Conservation (phyloP, 2,113 vertebrate genomes). For the Catharus bicknelli region DNA sequence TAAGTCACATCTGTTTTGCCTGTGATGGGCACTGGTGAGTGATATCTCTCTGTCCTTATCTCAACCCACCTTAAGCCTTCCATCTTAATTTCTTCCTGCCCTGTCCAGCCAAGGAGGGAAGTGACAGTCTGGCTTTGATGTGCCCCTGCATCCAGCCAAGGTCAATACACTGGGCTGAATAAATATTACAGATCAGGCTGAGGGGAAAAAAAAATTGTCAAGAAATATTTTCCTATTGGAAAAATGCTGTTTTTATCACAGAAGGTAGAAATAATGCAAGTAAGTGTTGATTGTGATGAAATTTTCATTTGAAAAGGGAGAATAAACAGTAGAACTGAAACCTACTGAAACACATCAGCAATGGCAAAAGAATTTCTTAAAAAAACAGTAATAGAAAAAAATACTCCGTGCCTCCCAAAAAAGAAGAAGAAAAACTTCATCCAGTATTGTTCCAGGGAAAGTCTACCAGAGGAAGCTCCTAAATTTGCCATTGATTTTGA, state of each 20-base stretch:
- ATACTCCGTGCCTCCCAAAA: not conserved
- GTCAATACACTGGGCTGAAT: not conserved
- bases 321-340: not conserved
- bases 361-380: not conserved
- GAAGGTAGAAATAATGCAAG: not conserved
- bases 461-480: not conserved
- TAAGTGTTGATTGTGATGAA: not conserved
- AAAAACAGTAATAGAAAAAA: not conserved
- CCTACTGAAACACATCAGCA: not conserved
- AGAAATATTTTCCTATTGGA: not conserved
- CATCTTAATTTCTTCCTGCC: not conserved
- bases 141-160: not conserved
- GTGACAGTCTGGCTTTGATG: not conserved
- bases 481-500: not conserved
- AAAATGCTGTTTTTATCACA: not conserved
- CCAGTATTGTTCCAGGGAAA: not conserved
- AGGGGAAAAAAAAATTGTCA: not conserved
- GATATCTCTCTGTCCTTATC: not conserved
- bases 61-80: not conserved
- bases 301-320: not conserved
- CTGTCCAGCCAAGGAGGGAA: not conserved
- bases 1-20: not conserved
- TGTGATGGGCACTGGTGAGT: not conserved
- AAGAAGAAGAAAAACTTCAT: not conserved
- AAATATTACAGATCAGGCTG: not conserved